A percentile compares a stretch with the other conserved stretches of the same genome.
phyloP scores from a whole-genome alignment of 1,140 invertebrate species.

The Andrena cerasifolii region DNA sequence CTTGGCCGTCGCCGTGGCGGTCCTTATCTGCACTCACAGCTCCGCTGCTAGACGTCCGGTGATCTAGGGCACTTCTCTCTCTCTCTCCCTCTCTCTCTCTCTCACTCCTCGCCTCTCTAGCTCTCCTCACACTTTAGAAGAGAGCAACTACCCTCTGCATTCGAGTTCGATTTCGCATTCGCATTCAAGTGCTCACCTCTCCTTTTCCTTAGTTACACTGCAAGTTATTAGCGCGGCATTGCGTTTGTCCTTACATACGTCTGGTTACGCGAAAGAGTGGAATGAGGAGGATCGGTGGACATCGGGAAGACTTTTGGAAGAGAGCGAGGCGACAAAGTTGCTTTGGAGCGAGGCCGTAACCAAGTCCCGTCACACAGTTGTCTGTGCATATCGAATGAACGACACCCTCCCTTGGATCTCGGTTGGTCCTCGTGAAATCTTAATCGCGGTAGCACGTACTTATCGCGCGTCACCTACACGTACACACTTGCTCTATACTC shows the following conservation, averaged over 20 bases:
- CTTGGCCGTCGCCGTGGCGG: constrained; percentile 81
- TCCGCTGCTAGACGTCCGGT: constrained; percentile 81
- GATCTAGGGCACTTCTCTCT: constrained; percentile 79
- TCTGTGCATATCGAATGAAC: constrained; percentile 78
- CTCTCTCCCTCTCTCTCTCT: constrained; percentile 38
- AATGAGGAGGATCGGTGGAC: neutral
- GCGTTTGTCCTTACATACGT: too few relatives aligned
- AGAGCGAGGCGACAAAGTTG: constrained; percentile 31
- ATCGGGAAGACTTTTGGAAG: neutral
- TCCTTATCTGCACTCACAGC: constrained; percentile 82
- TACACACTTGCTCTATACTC: constrained; percentile 46
- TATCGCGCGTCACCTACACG: constrained; percentile 70
- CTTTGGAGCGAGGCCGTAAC: constrained; percentile 65
- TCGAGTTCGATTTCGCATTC: neutral
- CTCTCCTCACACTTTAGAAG: constrained; percentile 23
- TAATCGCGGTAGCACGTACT: constrained; percentile 73
- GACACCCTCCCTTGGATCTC: constrained; percentile 66
- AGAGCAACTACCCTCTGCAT: neutral
- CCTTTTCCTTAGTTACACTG: constrained; percentile 65
- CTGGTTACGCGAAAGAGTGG: too few relatives aligned
- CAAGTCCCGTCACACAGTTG: constrained; percentile 80
- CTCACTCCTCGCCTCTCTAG: constrained; percentile 23
- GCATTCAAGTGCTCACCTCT: constrained; percentile 4
- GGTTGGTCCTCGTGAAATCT: constrained; percentile 75
- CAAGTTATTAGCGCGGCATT: too few relatives aligned